These are phyloP conservation scores for Aplocera efformata DNA, from an alignment of 2,888 invertebrate species.

Conservation along the genomic window DNA sequence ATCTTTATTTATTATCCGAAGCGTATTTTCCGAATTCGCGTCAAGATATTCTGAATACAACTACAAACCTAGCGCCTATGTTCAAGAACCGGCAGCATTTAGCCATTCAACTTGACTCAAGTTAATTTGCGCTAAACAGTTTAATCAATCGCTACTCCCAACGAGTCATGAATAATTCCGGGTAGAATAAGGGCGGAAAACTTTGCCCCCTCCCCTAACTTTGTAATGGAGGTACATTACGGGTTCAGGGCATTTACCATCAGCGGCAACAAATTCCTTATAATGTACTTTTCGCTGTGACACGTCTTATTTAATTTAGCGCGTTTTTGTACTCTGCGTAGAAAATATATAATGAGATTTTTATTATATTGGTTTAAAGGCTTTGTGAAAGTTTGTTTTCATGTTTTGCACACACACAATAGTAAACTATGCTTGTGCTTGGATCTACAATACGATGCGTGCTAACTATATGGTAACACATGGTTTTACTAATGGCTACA, in stretches of 20 bases:
- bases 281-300: conserved; percentile 6
- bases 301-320: conserved; percentile 8
- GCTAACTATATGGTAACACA: too few relatives aligned
- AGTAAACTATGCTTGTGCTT: too few relatives aligned
- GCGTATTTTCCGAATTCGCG: too few relatives aligned
- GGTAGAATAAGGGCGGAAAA: conserved; percentile 16
- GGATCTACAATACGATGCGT: too few relatives aligned
- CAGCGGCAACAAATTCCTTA: conserved; percentile 3
- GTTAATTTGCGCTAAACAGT: conserved; percentile 21
- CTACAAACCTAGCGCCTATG: too few relatives aligned
- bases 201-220: conserved; percentile 16
- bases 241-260: conserved; percentile 5
- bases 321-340: conserved; percentile 2
- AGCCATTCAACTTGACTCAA: conserved; percentile 10
- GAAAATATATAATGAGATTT: not conserved
- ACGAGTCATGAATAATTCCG: conserved; percentile 21
- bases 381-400: too few relatives aligned
- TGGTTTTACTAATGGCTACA: too few relatives aligned
- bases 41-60: too few relatives aligned
- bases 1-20: too few relatives aligned
- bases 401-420: too few relatives aligned
- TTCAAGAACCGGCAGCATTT: not conserved
- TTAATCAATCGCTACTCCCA: conserved; percentile 21
- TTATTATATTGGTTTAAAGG: too few relatives aligned
- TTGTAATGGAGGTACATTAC: conserved; percentile 16